Base-by-base conservation (phyloP, 2,797 vertebrate species). In the Echiichthys vipera region DNA sequence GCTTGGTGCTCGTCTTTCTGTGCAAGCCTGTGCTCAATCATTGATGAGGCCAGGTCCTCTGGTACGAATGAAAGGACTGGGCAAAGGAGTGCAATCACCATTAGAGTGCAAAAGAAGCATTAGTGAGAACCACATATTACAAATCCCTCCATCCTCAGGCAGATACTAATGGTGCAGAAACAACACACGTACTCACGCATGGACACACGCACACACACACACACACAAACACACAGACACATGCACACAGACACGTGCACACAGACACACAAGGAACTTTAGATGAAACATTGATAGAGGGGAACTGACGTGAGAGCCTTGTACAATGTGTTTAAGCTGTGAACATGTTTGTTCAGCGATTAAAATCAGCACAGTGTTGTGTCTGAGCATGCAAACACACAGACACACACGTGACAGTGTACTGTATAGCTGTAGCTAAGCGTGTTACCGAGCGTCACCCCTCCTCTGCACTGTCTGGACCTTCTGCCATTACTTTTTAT, bases 41-140 rank as follows among this genome's bases (percentile, higher is more conserved):
- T 86, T 90, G 79, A 92, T 89, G 88, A 91, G 76, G 64, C 57
- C 58, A 25, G 72, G 57, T 88, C 76, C 77, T 90, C 71, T 76
- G 79, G 69, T 79, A 80, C 34, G 25, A 85, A 85, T 81, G 84
- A 82, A 84, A 85, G 80, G 72, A 74, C 59, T 13, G 29, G 63
- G 71, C 64, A 74, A 71, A 63, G 51, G 65, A 79, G 77, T 74
- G 86, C 80, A 89, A 87, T 87, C 81, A 78, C 81, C 81, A 80
- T 86, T 78, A 83, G 45, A 72, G 51, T 71, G 62, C 61, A 65
- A 42, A 63, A 71, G 80, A 73, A 66, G 74, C 82, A 78, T 84
- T 71, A 77, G 79, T 45, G 74, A 78, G 65, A 75, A 67, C 30
- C 34, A 75, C 67, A 53, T 80, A 83, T 83, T 84, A 82, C 80